These are phyloP conservation scores for Ochotona princeps DNA, from an alignment of 2,113 vertebrate species.

Conservation along the genomic window DNA sequence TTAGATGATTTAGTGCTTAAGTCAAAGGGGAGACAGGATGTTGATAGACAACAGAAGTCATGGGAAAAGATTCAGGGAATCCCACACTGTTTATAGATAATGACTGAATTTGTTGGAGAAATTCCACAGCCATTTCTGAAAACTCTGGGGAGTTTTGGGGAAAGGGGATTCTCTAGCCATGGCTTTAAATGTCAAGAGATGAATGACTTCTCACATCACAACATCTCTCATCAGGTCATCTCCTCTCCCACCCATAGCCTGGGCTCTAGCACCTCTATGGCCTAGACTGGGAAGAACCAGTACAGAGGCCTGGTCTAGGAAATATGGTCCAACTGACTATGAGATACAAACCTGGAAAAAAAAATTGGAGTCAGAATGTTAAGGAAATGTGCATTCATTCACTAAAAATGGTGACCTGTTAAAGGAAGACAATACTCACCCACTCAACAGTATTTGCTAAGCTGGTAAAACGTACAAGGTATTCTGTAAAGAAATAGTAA, in stretches of 20 bases:
- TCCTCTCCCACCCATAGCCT: background rate
- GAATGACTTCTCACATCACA: background rate
- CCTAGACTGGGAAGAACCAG: background rate
- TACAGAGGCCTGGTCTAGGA: background rate
- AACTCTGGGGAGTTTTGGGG: background rate
- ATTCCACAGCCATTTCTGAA: background rate
- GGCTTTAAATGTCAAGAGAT: background rate
- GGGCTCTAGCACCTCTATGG: background rate
- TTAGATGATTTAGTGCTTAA: background rate
- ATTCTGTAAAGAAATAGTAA: slow-evolving; percentile 20
- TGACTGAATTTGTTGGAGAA: background rate
- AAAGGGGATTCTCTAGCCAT: background rate
- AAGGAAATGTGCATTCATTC: background rate
- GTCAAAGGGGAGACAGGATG: background rate
- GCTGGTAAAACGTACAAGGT: background rate
- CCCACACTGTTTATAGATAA: background rate
- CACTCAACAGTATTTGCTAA: background rate
- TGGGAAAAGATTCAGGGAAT: background rate
- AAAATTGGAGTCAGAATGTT: background rate
- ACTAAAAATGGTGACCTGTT: background rate
- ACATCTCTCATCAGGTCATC: background rate
- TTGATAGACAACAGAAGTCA: background rate
- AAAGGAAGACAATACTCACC: background rate
- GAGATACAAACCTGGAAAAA: background rate
- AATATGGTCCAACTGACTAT: background rate